Base-by-base conservation (phyloP, 2,797 vertebrate species). In the Rhabdomys pumilio region DNA sequence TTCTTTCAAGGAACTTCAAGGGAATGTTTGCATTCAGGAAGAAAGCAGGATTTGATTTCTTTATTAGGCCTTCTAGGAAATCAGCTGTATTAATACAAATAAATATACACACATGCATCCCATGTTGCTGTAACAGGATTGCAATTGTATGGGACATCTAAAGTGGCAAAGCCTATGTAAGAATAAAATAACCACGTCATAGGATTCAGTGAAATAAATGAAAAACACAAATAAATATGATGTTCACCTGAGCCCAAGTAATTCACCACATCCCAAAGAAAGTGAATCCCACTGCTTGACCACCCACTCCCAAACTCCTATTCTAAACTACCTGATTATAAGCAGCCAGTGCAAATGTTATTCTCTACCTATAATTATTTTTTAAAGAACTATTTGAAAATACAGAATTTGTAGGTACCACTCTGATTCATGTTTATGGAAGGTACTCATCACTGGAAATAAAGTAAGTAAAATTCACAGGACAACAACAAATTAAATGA, bases 371-470 rank as follows among this genome's bases (percentile, higher is more conserved):
- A 31, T 19, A 80, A 72, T 47, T 81, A 22, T 3, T 79, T 12
- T 76, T 96, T 63, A 90, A 24, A 72, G 63, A 93, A 59, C 41
- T 15, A 59, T 55, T 44, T 61, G 8, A 77, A 77, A 90, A 85
- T 50, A 44, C 3, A 57, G n/a, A 84, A 4, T 50, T 91, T 85
- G 41, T 87, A 34, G 1, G 20, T 41, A 47, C 0, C 55, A 44
- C 31, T 38, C 31, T 65, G 50, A 57, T 14, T 31, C 26, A 69
- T 11, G 17, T 29, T 38, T 2, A 2, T 20, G 12, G 11, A 94
- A 50, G 4, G 75, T 20, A 67, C 9, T n/a, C 19, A 55, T 61
- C 53, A 57, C 17, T 53, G 44, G 41, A 75, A 65, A 87, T 65
- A 31, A 57, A 53, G 14, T n/a, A 73, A 34, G 17, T 0, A 93